These are phyloP conservation scores for Entomyzon cyanotis DNA, from an alignment of 2,113 vertebrate species.

Conservation along the genomic window DNA sequence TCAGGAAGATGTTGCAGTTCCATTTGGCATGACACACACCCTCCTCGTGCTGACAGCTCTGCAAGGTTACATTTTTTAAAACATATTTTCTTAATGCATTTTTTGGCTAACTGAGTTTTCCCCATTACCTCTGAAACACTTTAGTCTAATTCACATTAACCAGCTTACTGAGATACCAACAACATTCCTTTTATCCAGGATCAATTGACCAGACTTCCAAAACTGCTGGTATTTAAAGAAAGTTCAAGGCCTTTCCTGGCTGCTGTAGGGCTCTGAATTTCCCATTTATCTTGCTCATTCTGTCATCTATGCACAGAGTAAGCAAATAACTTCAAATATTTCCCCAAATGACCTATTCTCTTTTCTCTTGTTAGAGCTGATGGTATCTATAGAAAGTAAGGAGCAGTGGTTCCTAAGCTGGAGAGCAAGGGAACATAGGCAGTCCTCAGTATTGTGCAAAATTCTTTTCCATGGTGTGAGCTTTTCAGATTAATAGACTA, in stretches of 20 bases:
- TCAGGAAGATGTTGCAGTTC: background rate
- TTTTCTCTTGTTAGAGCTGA: background rate
- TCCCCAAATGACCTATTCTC: background rate
- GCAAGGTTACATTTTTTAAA: slow-evolving; percentile 11
- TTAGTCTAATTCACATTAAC: slow-evolving; percentile 33
- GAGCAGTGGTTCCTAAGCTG: background rate
- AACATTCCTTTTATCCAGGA: slow-evolving; percentile 37
- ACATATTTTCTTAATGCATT: slow-evolving; percentile 57
- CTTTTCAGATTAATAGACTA: background rate
- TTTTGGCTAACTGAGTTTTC: slow-evolving; percentile 5
- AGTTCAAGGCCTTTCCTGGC: slow-evolving; percentile 32
- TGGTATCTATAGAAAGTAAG: background rate
- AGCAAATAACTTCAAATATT: slow-evolving; percentile 15
- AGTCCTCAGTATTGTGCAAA: background rate
- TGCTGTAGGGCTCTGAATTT: slow-evolving; percentile 35
- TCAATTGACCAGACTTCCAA: slow-evolving; percentile 26
- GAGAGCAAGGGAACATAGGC: background rate
- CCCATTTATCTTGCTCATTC: background rate
- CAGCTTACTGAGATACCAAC: slow-evolving; percentile 9
- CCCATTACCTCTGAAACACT: slow-evolving; percentile 38
- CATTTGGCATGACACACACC: background rate
- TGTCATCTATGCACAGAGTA: background rate
- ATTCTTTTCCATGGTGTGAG: background rate
- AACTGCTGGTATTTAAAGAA: slow-evolving; percentile 9
- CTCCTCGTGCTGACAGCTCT: slow-evolving; percentile 9